These are phyloP conservation scores for Podocnemis expansa DNA, from an alignment of 2,113 vertebrate genomes.

Conservation along the genomic window DNA sequence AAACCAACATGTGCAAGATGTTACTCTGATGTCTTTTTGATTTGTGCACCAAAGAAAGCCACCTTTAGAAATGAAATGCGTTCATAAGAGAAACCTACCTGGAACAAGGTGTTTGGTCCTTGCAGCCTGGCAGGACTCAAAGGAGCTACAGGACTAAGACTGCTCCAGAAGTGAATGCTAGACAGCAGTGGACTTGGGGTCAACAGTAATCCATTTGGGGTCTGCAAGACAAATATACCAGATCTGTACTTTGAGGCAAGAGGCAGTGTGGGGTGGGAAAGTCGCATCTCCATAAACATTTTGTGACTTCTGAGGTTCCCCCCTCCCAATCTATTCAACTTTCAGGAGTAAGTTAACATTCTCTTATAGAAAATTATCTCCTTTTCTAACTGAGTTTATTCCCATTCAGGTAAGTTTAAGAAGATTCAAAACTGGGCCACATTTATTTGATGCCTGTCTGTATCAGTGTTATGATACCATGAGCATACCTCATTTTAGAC, in stretches of 20 bases:
- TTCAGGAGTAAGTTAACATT: not conserved
- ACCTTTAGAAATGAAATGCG: not conserved
- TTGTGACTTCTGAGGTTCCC: not conserved
- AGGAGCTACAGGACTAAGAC: constrained; percentile 92
- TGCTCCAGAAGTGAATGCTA: constrained; percentile 98
- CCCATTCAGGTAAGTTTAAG: not conserved
- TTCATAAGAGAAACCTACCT: constrained; percentile 79
- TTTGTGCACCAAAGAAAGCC: fast-evolving
- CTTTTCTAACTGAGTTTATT: not conserved
- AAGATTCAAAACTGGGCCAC: not conserved
- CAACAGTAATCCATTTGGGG: constrained; percentile 91
- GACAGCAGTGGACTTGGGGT: constrained; percentile 92
- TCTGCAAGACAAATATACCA: constrained; percentile 78
- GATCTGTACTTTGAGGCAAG: not conserved
- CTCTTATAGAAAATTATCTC: not conserved
- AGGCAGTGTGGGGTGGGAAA: not conserved
- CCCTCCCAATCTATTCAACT: not conserved
- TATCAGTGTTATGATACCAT: fast-evolving
- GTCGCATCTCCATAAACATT: not conserved
- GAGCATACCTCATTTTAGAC: not conserved
- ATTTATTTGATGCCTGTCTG: fast-evolving
- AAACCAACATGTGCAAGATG: fast-evolving
- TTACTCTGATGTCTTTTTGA: not conserved
- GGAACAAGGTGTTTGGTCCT: constrained; percentile 91
- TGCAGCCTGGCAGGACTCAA: constrained; percentile 95